Evolutionary conservation across 2,888 invertebrate genomes (phyloP), one percentile per base, ranked within the genome.

Genomic region (Agrypnus murinus): DNA sequence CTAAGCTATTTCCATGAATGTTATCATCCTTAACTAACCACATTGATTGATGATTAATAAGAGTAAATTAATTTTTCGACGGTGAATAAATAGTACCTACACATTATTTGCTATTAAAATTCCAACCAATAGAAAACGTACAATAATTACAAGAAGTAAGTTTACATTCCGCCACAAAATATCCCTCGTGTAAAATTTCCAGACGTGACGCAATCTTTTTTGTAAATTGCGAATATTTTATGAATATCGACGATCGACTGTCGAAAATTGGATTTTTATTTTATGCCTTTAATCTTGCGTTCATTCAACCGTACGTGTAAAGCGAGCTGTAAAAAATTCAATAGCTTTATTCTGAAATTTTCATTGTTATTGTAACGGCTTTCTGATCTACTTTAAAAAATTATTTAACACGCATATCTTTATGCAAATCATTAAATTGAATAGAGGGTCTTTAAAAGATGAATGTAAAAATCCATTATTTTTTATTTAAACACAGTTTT

Each of bases 251-350:
- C 36, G 55, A 55, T 55, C 55, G 55, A 55, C 55, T 36, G 55
- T 34, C 36, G 38, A 55, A 55, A 55, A 55, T 55, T 55, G 55
- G 38, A 55, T 55, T 36, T 53, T 55, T 55, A 55, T 55, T 55
- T 55, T 36, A 36, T 17, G 55, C 34, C 36, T 55, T 55, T 55
- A 36, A 55, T 55, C 34, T 36, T 12, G 10, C 36, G 12, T 17
- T 17, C 36, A 15, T 34, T 55, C 55, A 34, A 25, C 10, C 17
- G 9, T 17, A 15, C 55, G 32, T 17, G 36, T 36, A 55, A 55
- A 55, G 17, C 19, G 55, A 36, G 32, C 55, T 36, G 19, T 36
- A 55, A 55, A 53, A n/a, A 55, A 55, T 55, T 55, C 55, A 55
- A 36, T 32, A 17, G 36, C 36, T 55, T 55, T 36, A 55, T 55